phyloP scores from a whole-genome alignment of 2,888 invertebrate genomes.

The Chesias legatella region DNA sequence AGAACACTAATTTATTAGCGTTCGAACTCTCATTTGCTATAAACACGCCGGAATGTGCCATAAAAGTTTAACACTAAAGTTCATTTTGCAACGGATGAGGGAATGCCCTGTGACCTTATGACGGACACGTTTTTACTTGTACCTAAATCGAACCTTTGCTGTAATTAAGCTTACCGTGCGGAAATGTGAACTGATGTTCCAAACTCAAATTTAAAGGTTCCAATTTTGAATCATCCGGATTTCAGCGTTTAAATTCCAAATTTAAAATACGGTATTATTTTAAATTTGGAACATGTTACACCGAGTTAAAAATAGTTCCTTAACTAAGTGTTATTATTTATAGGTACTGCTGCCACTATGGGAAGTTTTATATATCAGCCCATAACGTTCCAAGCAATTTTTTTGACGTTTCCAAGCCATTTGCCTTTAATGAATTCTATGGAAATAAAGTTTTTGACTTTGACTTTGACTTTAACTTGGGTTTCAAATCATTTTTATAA shows the following conservation, averaged over 20 bases:
- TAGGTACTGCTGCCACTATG: too few species aligned
- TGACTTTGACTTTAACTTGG: too few species aligned
- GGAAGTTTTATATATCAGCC: too few species aligned
- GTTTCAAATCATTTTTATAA: too few species aligned
- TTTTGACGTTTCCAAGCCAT: too few species aligned
- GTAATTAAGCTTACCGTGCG: conserved; percentile 52
- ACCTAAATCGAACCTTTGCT: conserved; percentile 60
- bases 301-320: too few species aligned
- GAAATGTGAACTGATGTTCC: conserved; percentile 40
- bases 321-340: too few species aligned
- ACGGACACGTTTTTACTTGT: conserved; percentile 44
- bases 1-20: conserved; percentile 77
- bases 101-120: conserved; percentile 53
- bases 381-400: too few species aligned
- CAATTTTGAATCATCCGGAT: conserved; percentile 38
- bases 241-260: conserved; percentile 18
- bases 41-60: conserved; percentile 59
- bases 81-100: conserved; percentile 35
- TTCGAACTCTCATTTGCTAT: conserved; percentile 67
- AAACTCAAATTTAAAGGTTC: conserved; percentile 31
- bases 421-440: too few species aligned
- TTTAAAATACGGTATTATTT: too few species aligned
- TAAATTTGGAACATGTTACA: too few species aligned
- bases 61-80: conserved; percentile 46
- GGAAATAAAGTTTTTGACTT: too few species aligned